Base-by-base conservation (phyloP, 2,113 vertebrate genomes). In the Bombycilla garrulus region DNA sequence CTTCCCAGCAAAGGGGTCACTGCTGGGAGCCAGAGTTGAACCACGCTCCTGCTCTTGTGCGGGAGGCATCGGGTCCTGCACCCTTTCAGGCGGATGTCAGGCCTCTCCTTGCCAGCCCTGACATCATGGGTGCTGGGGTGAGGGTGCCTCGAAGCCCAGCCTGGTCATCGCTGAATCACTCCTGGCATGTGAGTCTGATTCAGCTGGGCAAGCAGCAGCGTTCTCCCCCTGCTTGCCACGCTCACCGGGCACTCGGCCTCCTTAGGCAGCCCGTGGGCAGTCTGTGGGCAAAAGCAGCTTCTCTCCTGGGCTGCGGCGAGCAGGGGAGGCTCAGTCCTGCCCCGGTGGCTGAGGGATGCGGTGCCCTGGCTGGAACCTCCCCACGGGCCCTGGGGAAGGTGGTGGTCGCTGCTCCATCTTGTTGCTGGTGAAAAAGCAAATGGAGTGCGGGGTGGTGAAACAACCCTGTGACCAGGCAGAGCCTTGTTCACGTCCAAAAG, bases 161-260 rank as follows among this genome's bases (percentile, higher is more conserved):
- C 57, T 79, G 95, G 90, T 94, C 93, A 74, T 54, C 2, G 12
- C 87, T 95, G 95, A 95, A 91, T 96, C 95, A 93, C 66, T 93
- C 21, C 57, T 2, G 22, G 61, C 84, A 81, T 7, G 26, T 2
- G 73, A 73, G 35, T 40, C 70, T 95, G 85, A 96, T 82, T 96
- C 90, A 93, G 81, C 90, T 45, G 87, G 78, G 84, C 64, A 77
- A 60, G 2, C 12, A 92, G 38, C 0, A 3, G 53, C 4, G 15
- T 36, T 53, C 67, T 88, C 11, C 42, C 25, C 19, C 38, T 44
- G 40, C 44, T 26, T 81, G 80, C 67, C 51, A 24, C 0, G 9
- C 62, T 92, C 29, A 9, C 15, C 0, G 0, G 45, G n/a, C 50
- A 61, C 83, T 73, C 47, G 69, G 81, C 87, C 74, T 70, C 12